Percentiles rank a stretch among this genome's conserved stretches.
Conservation (phyloP, 2,797 vertebrate species). For the Thripadectes ignobilis region DNA sequence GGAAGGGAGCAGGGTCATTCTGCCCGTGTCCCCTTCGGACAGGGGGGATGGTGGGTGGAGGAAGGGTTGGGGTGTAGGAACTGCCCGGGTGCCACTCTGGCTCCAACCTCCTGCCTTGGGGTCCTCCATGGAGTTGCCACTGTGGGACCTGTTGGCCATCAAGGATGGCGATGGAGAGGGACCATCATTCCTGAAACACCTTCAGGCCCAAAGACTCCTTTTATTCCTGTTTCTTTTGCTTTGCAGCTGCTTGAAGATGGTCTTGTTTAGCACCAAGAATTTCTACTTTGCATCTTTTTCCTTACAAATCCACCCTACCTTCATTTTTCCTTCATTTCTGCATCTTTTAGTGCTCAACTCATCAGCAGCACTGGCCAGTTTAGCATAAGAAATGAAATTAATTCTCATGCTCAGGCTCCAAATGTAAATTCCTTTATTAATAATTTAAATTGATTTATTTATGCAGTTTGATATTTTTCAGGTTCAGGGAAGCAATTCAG, state of each 20-base stretch:
- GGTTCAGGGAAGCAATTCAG: conserved; percentile 76
- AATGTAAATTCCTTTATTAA: conserved; percentile 77
- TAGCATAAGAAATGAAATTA: conserved; percentile 76
- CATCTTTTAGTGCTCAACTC: conserved; percentile 11
- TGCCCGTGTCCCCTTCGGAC: not conserved
- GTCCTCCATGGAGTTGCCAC: rapidly evolving
- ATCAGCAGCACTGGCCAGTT: conserved; percentile 31
- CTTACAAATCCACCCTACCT: not conserved
- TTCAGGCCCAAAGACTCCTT: not conserved
- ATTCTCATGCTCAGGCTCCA: conserved; percentile 69
- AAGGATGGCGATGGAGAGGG: rapidly evolving
- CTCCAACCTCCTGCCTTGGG: rapidly evolving
- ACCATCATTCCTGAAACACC: not conserved
- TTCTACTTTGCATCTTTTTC: not conserved
- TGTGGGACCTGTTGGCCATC: rapidly evolving
- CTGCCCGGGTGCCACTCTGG: rapidly evolving
- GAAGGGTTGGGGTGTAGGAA: rapidly evolving
- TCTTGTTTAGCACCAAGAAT: not conserved
- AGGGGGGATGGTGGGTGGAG: rapidly evolving
- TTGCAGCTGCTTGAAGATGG: not conserved
- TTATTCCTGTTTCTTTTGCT: not conserved
- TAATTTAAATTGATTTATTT: conserved; percentile 79
- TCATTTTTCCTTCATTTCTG: not conserved
- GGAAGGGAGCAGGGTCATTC: not conserved
- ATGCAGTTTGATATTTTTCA: conserved; percentile 79